Evolutionary conservation across 2,113 vertebrate species (phyloP).

Genomic region (Podarcis muralis): DNA sequence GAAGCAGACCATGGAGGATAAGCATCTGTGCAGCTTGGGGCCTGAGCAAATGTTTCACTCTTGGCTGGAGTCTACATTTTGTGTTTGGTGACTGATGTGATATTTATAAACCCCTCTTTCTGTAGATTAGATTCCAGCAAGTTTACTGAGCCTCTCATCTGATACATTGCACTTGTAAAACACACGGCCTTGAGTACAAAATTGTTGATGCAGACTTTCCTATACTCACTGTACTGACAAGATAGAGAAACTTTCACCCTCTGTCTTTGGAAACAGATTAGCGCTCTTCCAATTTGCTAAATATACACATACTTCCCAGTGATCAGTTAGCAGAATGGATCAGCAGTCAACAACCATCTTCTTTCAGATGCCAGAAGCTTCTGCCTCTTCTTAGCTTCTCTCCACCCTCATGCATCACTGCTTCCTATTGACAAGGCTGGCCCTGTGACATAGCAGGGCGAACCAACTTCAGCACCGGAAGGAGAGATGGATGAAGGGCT

Average conservation of each 20-base stretch:
- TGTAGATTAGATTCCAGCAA: constrained; percentile 1
- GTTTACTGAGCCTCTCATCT: neutral
- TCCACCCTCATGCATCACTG: neutral
- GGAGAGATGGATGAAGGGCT: neutral
- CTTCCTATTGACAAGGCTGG: neutral
- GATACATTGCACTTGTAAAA: neutral
- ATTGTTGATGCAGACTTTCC: neutral
- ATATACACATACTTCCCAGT: neutral
- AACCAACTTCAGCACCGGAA: neutral
- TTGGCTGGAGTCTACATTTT: constrained; percentile 5
- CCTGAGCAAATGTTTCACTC: neutral
- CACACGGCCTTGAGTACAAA: neutral
- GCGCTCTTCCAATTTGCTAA: neutral
- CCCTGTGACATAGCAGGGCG: neutral
- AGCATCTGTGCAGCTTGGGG: neutral
- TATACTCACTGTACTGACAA: neutral
- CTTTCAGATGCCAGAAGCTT: neutral
- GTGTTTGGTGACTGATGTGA: constrained; percentile 22
- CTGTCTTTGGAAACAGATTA: neutral
- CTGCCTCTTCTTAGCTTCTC: neutral
- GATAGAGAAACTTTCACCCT: neutral
- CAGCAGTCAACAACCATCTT: neutral
- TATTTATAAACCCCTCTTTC: neutral
- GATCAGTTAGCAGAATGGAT: neutral
- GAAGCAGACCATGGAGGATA: neutral